These are phyloP conservation scores for Coleophora flavipennella DNA, from an alignment of 2,888 invertebrate species.

Conservation along the genomic window DNA sequence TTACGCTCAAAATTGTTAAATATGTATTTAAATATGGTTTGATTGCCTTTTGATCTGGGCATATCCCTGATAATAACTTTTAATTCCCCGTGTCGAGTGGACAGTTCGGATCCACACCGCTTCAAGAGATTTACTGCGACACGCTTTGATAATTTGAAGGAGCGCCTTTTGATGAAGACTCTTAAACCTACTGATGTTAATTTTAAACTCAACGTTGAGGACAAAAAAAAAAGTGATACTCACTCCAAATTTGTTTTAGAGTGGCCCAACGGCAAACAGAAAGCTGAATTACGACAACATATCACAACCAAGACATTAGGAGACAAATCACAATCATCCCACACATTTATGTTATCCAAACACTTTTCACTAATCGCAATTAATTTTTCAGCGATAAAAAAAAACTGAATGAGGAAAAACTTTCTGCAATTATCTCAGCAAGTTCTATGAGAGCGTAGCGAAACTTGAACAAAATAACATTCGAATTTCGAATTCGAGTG, in stretches of 20 bases:
- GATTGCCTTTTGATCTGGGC: slow-evolving; percentile 37
- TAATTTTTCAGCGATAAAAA: not conserved
- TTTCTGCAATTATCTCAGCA: slow-evolving; percentile 11
- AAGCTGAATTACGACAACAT: slow-evolving; percentile 22
- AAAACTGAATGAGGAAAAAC: not conserved
- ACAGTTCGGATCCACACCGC: slow-evolving; percentile 52
- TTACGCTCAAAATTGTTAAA: slow-evolving; percentile 8
- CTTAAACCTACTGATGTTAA: slow-evolving; percentile 37
- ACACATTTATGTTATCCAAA: slow-evolving; percentile 40
- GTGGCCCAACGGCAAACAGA: slow-evolving; percentile 32
- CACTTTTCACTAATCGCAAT: slow-evolving; percentile 28
- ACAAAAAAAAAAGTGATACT: slow-evolving; percentile 32
- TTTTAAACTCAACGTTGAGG: slow-evolving; percentile 25
- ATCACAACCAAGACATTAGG: slow-evolving; percentile 39
- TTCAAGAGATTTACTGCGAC: slow-evolving; percentile 57
- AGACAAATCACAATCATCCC: slow-evolving; percentile 60
- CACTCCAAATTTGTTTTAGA: slow-evolving; percentile 40
- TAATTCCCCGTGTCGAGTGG: slow-evolving; percentile 58
- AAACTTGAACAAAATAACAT: slow-evolving; percentile 19
- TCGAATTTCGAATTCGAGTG: slow-evolving; percentile 33
- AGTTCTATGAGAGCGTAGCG: slow-evolving; percentile 1
- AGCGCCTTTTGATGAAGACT: slow-evolving; percentile 31
- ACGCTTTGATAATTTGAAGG: slow-evolving; percentile 56
- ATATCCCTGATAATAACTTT: slow-evolving; percentile 50
- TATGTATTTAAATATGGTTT: slow-evolving; percentile 31